Conservation (phyloP, 1,140 invertebrate species). For the Pomacea maculata region DNA sequence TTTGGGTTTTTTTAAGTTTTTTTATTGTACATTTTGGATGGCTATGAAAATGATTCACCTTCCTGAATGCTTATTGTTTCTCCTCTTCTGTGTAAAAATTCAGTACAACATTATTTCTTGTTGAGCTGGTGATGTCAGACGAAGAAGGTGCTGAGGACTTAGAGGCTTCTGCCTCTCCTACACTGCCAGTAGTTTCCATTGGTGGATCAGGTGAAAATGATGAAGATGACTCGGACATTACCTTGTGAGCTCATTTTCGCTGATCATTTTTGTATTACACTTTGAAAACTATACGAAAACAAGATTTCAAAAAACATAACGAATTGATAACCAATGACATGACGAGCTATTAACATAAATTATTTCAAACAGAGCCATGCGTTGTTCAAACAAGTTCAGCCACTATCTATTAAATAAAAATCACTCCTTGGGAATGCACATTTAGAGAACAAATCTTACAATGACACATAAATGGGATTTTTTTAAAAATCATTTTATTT, state of each 20-base stretch:
- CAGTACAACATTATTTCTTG: too few relatives aligned
- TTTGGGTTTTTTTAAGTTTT: too few relatives aligned
- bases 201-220: not conserved
- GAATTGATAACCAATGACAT: not conserved
- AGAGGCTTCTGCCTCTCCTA: conserved; percentile 4
- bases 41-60: too few relatives aligned
- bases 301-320: not conserved
- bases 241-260: not conserved
- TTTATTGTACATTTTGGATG: too few relatives aligned
- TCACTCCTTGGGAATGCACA: too few relatives aligned
- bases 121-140: not conserved
- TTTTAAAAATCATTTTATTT: too few relatives aligned
- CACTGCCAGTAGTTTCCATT: conserved; percentile 9
- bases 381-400: too few relatives aligned
- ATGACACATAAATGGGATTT: too few relatives aligned
- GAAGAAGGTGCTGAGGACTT: conserved; percentile 6
- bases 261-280: not conserved
- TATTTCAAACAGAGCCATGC: not conserved
- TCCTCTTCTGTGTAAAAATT: too few relatives aligned
- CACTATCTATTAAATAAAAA: too few relatives aligned
- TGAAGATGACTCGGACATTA: conserved; percentile 7
- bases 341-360: not conserved
- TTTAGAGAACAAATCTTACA: too few relatives aligned
- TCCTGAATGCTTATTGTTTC: too few relatives aligned
- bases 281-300: not conserved